A percentile compares a stretch with the other conserved stretches of the same genome.
Evolutionary conservation across 2,797 vertebrate species (phyloP).

Genomic region (Characodon lateralis): DNA sequence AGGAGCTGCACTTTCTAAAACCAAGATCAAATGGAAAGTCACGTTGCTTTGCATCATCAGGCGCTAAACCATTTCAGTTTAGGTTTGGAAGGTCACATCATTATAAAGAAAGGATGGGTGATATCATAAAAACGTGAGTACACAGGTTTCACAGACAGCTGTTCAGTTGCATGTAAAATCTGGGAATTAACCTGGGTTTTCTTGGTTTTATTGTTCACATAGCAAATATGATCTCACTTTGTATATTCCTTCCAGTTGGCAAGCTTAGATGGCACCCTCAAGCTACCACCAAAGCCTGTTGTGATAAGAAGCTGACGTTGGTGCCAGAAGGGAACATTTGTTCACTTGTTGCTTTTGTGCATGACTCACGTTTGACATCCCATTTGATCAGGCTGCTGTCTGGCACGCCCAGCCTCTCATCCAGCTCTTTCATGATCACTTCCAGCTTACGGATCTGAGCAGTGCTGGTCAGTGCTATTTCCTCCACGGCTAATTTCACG

Average conservation of each 20-base stretch:
- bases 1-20: not conserved
- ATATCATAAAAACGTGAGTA: not conserved
- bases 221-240: slow-evolving; percentile 20
- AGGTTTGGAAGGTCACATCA: not conserved
- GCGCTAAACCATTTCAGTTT: not conserved
- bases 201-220: slow-evolving; percentile 1
- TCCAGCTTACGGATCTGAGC: slow-evolving; percentile 88
- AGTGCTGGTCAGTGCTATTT: slow-evolving; percentile 81
- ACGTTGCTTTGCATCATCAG: not conserved
- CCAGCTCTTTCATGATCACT: slow-evolving; percentile 80
- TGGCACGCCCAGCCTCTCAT: slow-evolving; percentile 76
- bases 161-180: not conserved
- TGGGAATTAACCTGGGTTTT: not conserved
- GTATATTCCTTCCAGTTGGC: slow-evolving; percentile 57
- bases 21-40: not conserved
- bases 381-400: slow-evolving; percentile 79
- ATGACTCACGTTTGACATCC: slow-evolving; percentile 86
- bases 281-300: slow-evolving; percentile 49
- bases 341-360: slow-evolving; percentile 44
- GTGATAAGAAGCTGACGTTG: slow-evolving; percentile 6
- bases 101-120: not conserved
- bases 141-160: not conserved
- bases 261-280: slow-evolving; percentile 39
- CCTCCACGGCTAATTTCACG: slow-evolving; percentile 82
- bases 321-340: slow-evolving; percentile 59